phyloP scores from a whole-genome alignment of 2,113 vertebrate genomes.

The Pachyramphus minor region DNA sequence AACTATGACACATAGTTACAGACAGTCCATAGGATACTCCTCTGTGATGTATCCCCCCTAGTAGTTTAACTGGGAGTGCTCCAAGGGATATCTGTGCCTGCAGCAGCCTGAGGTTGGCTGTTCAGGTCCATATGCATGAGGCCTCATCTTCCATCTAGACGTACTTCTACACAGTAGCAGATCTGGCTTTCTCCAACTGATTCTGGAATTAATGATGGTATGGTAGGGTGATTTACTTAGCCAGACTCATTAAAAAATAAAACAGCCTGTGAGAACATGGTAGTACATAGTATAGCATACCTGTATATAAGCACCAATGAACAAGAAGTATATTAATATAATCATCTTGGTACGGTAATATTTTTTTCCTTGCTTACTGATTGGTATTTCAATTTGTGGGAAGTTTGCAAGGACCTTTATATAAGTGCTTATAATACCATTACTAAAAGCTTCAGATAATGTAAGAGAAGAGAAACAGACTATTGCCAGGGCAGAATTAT shows the following conservation, averaged over 20 bases:
- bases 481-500: background rate
- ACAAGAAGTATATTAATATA: background rate
- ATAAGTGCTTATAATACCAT: background rate
- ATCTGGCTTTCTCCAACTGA: background rate
- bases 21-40: background rate
- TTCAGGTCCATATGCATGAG: accelerated
- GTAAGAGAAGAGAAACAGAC: background rate
- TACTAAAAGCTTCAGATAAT: background rate
- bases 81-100: background rate
- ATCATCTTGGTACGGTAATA: background rate
- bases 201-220: background rate
- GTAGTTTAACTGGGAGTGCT: background rate
- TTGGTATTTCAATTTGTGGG: background rate
- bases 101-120: accelerated
- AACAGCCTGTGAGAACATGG: background rate
- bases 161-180: background rate
- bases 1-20: accelerated
- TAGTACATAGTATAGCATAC: background rate
- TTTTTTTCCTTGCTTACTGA: background rate
- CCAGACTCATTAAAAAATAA: background rate
- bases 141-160: background rate
- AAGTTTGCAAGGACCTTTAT: background rate
- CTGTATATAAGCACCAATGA: background rate
- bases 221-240: background rate
- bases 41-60: accelerated